Evolutionary conservation across 2,113 vertebrate genomes (phyloP), one percentile per base, ranked within the genome.

Genomic region (Charina bottae): DNA sequence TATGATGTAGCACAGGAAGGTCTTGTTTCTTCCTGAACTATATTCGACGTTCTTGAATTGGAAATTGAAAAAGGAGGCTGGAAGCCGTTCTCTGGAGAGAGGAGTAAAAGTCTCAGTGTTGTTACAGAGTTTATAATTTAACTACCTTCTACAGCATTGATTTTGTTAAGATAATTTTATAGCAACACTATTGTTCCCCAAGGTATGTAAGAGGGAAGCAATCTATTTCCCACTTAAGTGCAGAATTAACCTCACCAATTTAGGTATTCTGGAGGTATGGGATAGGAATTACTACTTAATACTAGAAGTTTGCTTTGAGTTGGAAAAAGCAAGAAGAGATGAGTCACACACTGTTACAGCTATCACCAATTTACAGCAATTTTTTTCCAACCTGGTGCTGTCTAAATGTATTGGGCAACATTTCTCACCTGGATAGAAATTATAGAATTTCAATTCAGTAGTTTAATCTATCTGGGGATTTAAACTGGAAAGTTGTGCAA

Each of bases 11-110:
- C 98, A 99, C 93, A 99, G 97, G 94, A 99, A 98, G 93, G 99
- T 99, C 97, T 99, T 99, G 96, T 99, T 99, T 60, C 99, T 97
- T n/a, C 99, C 99, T 0, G 99, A 99, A 3, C 98, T 99, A 95
- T 99, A 99, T 64, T 99, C 99, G 94, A 99, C 99, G 0, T 99
- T 99, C 96, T 98, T 98, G 97, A 99, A 99, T 97, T 99, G 99
- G 97, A 99, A 99, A 95, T 98, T 99, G 96, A 98, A 99, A 94
- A 96, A 98, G 84, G 98, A 98, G 86, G 98, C 98, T 53, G 99
- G 98, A 11, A 99, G 98, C 53, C 98, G 97, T 78, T 99, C 98
- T 93, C 99, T 99, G 89, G 1, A 62, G 88, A 85, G 55, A 90
- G 46, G 1, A 88, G 83, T 85, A 83, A 93, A 89, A 86, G n/a